Percentiles rank a stretch among this genome's conserved stretches.
Conservation (phyloP, 2,888 invertebrate genomes). For the Melanostoma mellinum region DNA sequence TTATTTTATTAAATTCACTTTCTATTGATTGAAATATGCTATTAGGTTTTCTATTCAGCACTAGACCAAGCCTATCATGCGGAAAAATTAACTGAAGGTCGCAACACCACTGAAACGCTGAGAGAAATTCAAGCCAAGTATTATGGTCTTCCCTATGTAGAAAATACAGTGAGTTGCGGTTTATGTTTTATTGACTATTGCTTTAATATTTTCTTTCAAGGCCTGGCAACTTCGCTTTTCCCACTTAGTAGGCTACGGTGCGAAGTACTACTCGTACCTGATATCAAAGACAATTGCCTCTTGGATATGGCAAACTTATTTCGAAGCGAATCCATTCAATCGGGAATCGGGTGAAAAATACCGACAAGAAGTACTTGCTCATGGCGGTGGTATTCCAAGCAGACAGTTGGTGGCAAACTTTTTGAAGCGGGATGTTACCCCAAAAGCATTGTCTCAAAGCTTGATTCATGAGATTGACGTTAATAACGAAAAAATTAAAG, state of each 20-base stretch:
- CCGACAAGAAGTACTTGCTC: conserved; percentile 88
- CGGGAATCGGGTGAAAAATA: conserved; percentile 91
- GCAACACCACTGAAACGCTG: conserved; percentile 88
- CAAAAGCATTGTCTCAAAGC: conserved; percentile 90
- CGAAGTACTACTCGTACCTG: conserved; percentile 98
- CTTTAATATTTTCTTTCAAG: conserved; percentile 80
- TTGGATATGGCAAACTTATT: conserved; percentile 95
- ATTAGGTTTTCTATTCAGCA: conserved; percentile 93
- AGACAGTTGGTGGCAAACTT: conserved; percentile 90
- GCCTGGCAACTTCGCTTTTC: conserved; percentile 98
- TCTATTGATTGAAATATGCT: neutral
- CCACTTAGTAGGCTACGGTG: conserved; percentile 98
- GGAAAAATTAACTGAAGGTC: conserved; percentile 78
- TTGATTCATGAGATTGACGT: conserved; percentile 89
- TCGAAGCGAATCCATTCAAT: conserved; percentile 89
- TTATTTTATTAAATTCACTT: neutral
- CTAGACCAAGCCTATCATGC: conserved; percentile 94
- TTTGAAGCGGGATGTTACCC: conserved; percentile 89
- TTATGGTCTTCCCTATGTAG: conserved; percentile 93
- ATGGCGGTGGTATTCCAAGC: conserved; percentile 94
- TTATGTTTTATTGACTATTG: conserved; percentile 6
- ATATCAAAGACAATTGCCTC: conserved; percentile 96
- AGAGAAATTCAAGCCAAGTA: conserved; percentile 90
- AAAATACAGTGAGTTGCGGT: conserved; percentile 87
- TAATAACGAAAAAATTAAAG: conserved; percentile 83